Conservation (phyloP, 2,113 vertebrate genomes). For the Mustela lutreola region DNA sequence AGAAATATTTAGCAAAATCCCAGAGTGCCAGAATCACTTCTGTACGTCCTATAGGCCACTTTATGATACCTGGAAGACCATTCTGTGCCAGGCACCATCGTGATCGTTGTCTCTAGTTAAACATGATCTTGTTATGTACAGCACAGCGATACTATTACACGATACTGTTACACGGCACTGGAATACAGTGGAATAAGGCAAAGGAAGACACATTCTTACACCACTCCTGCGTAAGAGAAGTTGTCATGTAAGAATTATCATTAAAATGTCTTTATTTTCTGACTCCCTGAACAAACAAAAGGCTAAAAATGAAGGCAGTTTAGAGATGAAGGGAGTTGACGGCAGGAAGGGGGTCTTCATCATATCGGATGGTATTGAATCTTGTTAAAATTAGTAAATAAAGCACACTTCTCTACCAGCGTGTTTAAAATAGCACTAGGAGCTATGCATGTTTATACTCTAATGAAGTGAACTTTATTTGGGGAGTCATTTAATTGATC, state of each 20-base stretch:
- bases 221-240: neutral
- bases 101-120: neutral
- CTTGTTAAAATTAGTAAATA: neutral
- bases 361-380: neutral
- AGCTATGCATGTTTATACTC: neutral
- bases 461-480: conserved; percentile 25
- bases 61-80: neutral
- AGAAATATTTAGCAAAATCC: neutral
- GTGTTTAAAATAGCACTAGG: conserved; percentile 11
- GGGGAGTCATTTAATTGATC: conserved; percentile 60
- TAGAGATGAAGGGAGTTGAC: neutral
- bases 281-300: neutral
- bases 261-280: neutral
- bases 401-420: neutral
- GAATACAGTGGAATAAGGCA: neutral
- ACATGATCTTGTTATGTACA: neutral
- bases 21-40: neutral
- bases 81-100: neutral
- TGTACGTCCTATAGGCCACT: neutral
- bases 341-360: neutral
- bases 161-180: too few species aligned
- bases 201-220: neutral
- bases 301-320: neutral
- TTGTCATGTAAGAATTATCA: neutral
- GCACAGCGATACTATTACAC: neutral